phyloP scores from a whole-genome alignment of 2,113 vertebrate genomes.

The Rhinichthys klamathensis region DNA sequence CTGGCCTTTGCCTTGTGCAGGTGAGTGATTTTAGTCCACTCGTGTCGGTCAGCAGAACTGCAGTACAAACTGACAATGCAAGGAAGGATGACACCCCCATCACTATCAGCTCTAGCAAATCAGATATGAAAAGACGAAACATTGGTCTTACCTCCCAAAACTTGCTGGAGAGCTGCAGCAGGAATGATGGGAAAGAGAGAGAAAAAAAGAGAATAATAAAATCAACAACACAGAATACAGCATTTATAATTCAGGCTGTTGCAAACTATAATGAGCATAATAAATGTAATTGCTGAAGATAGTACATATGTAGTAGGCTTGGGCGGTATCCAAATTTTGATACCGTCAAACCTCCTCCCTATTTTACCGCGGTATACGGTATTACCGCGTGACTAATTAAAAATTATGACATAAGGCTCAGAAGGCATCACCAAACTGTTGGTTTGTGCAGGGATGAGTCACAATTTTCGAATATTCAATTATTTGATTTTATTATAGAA shows the following conservation, averaged over 20 bases:
- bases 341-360: too few species aligned
- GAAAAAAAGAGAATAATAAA: conserved; percentile 12
- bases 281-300: background rate
- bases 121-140: conserved; percentile 47
- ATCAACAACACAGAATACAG: conserved; percentile 22
- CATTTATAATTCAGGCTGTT: conserved; percentile 20
- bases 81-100: conserved; percentile 53
- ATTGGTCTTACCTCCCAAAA: conserved; percentile 79
- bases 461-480: too few species aligned
- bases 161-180: conserved; percentile 73
- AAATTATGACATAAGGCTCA: too few species aligned
- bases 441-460: too few species aligned
- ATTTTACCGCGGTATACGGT: too few species aligned
- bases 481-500: too few species aligned
- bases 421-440: too few species aligned
- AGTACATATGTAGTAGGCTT: too few species aligned
- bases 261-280: conserved; percentile 8
- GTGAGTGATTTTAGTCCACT: conserved; percentile 52
- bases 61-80: conserved; percentile 78
- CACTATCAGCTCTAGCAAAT: conserved; percentile 40
- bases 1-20: conserved; percentile 10
- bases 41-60: conserved; percentile 76
- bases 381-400: too few species aligned
- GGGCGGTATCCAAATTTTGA: too few species aligned
- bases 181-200: conserved; percentile 45